Percentiles rank a stretch among this genome's conserved stretches.
Evolutionary conservation across 1,140 invertebrate species (phyloP).

Genomic region (Microplitis mediator): DNA sequence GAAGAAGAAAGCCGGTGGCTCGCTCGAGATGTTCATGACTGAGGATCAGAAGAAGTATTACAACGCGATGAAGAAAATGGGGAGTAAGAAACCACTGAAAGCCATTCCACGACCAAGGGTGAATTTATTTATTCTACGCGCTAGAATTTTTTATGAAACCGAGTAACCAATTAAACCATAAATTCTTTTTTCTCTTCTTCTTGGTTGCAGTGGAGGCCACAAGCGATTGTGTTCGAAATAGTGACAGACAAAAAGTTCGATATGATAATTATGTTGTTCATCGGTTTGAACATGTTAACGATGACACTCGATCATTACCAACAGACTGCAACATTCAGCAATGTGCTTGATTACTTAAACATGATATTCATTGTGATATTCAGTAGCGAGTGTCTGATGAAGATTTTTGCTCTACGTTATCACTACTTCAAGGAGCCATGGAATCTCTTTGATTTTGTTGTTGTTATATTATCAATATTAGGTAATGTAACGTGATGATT

Average conservation of each 20-base stretch:
- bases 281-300: conserved; percentile 97
- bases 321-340: conserved; percentile 81
- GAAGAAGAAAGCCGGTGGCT: conserved; percentile 98
- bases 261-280: conserved; percentile 99
- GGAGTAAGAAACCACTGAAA: conserved; percentile 96
- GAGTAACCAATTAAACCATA: background rate
- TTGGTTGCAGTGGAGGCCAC: conserved; percentile 83
- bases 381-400: conserved; percentile 95
- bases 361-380: conserved; percentile 98
- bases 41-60: conserved; percentile 99
- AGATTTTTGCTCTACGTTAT: conserved; percentile 94
- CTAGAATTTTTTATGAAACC: no score
- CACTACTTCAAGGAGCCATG: conserved; percentile 99
- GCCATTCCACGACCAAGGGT: conserved; percentile 96
- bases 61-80: conserved; percentile 99
- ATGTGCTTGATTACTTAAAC: conserved; percentile 88
- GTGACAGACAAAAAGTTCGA: conserved; percentile 99
- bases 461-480: conserved; percentile 97
- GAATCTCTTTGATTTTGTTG: conserved; percentile 99
- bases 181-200: conserved; percentile 18
- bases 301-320: conserved; percentile 98
- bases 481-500: conserved; percentile 72
- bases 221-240: conserved; percentile 95
- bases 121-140: conserved; percentile 45
- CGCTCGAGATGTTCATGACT: conserved; percentile 99